Base-by-base conservation (phyloP, 2,888 invertebrate species). In the Epinotia nisella region DNA sequence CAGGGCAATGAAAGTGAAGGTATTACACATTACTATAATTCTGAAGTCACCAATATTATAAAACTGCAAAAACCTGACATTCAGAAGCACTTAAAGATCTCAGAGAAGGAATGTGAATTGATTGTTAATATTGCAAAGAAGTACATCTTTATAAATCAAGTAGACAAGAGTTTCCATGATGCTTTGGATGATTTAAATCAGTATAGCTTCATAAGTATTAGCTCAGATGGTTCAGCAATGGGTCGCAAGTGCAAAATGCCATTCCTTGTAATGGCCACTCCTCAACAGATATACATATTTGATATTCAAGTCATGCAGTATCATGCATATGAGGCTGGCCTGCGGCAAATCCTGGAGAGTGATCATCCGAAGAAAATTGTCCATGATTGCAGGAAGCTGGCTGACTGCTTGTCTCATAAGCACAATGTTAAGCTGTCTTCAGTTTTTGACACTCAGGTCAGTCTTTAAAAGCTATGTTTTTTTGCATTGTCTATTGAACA, bases 361-460 rank as follows among this genome's bases (percentile, higher is more conserved):
- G 88, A 88, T 45, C 81, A 78, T 65, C 90, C 94, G 39, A 90
- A 93, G 71, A 95, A 95, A 87, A 94, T 95, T 76, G 88, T 95
- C 41, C 95, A 95, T 87, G 94, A 95, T 80, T 94, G 94, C 76
- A 89, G 95, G 74, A 90, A 91, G 76, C 81, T 94, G 71, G 94
- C 95, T 0, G 95, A 95, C 80, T 94, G 95, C 77, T 85, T 95
- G 61, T 93, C 89, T 82, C 95, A 95, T 81, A 94, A 94, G 79
- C 95, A 94, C 82, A 88, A 91, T 82, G 91, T 95, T 13, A 90
- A 92, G 78, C 82, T 95, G 67, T 85, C 88, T 72, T 95, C 95
- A 78, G 90, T 95, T 53, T 95, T 95, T 92, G 95, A 95, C 82
- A 95, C 95, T 75, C 94, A 95, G 90, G 94, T 94, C 82, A 73